Conservation (phyloP, 2,888 invertebrate genomes). For the Drosophila stalkeri region DNA sequence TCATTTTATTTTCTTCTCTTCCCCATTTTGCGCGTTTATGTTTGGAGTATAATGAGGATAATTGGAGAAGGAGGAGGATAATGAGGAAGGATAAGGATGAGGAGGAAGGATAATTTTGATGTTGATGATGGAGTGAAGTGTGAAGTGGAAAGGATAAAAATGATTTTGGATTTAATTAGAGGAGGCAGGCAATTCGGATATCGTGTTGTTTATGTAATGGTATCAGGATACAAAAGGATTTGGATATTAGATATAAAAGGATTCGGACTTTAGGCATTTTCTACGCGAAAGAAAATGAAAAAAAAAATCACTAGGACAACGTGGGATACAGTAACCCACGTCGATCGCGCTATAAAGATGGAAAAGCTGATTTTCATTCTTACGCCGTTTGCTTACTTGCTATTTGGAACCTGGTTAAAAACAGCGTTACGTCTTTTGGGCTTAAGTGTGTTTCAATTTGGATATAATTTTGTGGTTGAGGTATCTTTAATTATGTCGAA, state of each 20-base stretch:
- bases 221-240: constrained; percentile 58
- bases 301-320: constrained; percentile 57
- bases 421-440: constrained; percentile 42
- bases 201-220: constrained; percentile 41
- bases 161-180: constrained; percentile 66
- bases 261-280: constrained; percentile 61
- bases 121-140: constrained; percentile 52
- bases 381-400: constrained; percentile 39
- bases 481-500: constrained; percentile 31
- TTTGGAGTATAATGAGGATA: constrained; percentile 73
- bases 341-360: constrained; percentile 35
- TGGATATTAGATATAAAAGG: constrained; percentile 55
- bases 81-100: constrained; percentile 61
- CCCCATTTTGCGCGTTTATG: constrained; percentile 76
- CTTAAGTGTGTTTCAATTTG: constrained; percentile 45
- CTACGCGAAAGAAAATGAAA: constrained; percentile 30
- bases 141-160: constrained; percentile 46
- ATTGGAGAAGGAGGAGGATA: constrained; percentile 65
- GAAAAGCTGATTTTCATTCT: constrained; percentile 38
- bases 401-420: constrained; percentile 44
- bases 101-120: constrained; percentile 63
- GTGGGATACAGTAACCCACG: constrained; percentile 68
- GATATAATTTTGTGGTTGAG: constrained; percentile 44
- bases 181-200: constrained; percentile 65
- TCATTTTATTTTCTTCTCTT: constrained; percentile 78